Conservation (phyloP, 2,797 vertebrate species). For the Eidolon dupreanum region DNA sequence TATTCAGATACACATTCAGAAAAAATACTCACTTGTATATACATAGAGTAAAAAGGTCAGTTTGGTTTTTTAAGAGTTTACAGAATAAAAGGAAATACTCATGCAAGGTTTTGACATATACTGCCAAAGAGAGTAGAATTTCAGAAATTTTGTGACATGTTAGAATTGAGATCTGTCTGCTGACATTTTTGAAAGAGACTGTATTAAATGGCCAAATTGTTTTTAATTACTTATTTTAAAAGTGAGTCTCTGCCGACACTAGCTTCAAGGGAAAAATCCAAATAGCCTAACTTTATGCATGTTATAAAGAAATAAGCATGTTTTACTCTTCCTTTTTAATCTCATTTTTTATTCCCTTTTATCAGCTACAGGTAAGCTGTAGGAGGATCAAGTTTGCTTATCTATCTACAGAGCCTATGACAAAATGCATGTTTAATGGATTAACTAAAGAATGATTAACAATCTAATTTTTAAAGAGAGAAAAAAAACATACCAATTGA, state of each 20-base stretch:
- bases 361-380: background rate
- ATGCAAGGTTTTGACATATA: background rate
- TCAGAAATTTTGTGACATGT: background rate
- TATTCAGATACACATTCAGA: background rate
- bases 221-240: background rate
- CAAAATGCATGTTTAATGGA: background rate
- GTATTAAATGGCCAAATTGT: background rate
- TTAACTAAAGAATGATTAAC: conserved; percentile 22
- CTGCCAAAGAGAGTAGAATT: background rate
- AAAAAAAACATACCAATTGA: background rate
- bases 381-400: background rate
- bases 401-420: background rate
- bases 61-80: background rate
- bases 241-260: background rate
- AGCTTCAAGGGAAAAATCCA: background rate
- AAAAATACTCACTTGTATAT: background rate
- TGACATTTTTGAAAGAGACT: background rate
- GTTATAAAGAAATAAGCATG: background rate
- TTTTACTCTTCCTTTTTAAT: background rate
- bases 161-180: background rate
- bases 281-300: background rate
- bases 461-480: conserved; percentile 17
- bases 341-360: background rate
- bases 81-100: background rate
- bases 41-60: no score